phyloP scores from a whole-genome alignment of 2,113 vertebrate genomes.

The Burhinus bistriatus region DNA sequence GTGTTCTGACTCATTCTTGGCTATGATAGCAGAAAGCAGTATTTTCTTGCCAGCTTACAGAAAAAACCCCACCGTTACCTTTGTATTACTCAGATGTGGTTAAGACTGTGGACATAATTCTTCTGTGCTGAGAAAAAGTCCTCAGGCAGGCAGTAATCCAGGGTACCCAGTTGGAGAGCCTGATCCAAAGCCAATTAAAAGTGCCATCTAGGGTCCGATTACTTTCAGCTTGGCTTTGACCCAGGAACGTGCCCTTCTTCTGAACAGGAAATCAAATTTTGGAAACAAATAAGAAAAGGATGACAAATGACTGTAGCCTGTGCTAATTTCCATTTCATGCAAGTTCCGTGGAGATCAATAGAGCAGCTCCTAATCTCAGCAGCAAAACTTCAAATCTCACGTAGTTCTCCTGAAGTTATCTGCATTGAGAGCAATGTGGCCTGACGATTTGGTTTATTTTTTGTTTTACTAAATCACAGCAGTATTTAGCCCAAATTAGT shows the following conservation, averaged over 20 bases:
- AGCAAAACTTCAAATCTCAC: not conserved
- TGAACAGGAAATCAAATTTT: constrained; percentile 44
- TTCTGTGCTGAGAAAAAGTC: constrained; percentile 16
- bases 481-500: constrained; percentile 26
- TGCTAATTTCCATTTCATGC: not conserved
- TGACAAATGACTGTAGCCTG: not conserved
- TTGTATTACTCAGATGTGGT: not conserved
- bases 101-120: not conserved
- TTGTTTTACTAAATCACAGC: constrained; percentile 16
- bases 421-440: not conserved
- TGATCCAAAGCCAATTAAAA: not conserved
- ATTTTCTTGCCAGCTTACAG: not conserved
- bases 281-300: constrained; percentile 10
- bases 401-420: not conserved
- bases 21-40: not conserved
- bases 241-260: constrained; percentile 39
- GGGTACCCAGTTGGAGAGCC: not conserved
- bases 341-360: not conserved
- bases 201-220: not conserved
- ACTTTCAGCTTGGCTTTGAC: not conserved
- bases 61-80: not conserved
- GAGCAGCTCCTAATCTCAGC: not conserved
- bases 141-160: not conserved
- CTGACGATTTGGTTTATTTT: not conserved
- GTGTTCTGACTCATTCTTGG: not conserved